Evolutionary conservation across 1,140 invertebrate genomes (phyloP).

Genomic region (Formica exsecta): DNA sequence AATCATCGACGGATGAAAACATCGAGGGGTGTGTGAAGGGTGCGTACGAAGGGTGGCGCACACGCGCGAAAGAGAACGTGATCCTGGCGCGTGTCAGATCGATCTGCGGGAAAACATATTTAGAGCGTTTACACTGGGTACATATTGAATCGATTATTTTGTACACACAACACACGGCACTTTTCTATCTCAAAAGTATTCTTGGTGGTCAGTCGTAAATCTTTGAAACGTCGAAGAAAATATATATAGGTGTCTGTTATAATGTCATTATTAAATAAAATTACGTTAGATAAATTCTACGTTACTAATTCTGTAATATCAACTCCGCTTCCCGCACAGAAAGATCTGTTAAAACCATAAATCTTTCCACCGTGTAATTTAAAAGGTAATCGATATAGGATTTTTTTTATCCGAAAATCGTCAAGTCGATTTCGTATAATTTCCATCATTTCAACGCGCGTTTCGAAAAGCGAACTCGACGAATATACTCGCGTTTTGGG

Average conservation of each 20-base stretch:
- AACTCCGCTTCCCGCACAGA: neutral
- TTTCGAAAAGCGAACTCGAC: neutral
- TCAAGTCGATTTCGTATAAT: conserved; percentile 45
- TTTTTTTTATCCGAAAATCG: neutral
- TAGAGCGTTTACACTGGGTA: conserved; percentile 61
- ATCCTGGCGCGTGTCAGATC: conserved; percentile 61
- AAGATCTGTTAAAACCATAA: conserved; percentile 14
- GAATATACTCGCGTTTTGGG: neutral
- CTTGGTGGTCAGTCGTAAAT: conserved; percentile 23
- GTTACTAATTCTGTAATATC: conserved; percentile 29
- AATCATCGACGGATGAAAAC: conserved; percentile 31
- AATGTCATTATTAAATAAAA: conserved; percentile 41
- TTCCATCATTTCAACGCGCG: conserved; percentile 22
- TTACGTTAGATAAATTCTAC: neutral
- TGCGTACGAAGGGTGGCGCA: conserved; percentile 19
- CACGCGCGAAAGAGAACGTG: conserved; percentile 52
- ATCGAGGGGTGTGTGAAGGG: conserved; percentile 21
- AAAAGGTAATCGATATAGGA: neutral
- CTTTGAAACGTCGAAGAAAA: neutral
- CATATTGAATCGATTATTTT: neutral
- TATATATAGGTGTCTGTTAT: neutral
- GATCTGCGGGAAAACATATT: conserved; percentile 64
- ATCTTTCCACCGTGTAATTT: conserved; percentile 61
- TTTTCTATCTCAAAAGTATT: neutral
- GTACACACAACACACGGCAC: neutral